Evolutionary conservation across 2,888 invertebrate species (phyloP).

Genomic region (Zaprionus obscuricornis): DNA sequence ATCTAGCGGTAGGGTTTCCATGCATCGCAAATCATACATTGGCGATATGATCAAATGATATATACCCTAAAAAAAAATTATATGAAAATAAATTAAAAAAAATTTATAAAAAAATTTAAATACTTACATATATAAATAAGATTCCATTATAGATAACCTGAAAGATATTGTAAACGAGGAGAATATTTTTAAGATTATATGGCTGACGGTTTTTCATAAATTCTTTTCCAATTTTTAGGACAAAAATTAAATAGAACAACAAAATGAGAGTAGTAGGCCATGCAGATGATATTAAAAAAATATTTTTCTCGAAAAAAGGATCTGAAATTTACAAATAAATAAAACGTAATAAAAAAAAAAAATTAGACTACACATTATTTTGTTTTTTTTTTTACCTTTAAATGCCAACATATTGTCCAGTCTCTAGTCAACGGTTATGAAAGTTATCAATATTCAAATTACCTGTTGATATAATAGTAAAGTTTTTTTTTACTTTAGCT

Average conservation of each 20-base stretch:
- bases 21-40: conserved; percentile 34
- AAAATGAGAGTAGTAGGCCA: conserved; percentile 87
- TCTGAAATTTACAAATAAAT: too few relatives aligned
- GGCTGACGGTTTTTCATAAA: conserved; percentile 90
- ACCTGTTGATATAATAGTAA: too few relatives aligned
- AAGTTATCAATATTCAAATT: too few relatives aligned
- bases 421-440: too few relatives aligned
- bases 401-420: too few relatives aligned
- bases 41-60: conserved; percentile 25
- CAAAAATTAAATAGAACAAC: conserved; percentile 88
- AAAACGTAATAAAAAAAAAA: too few relatives aligned
- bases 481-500: too few relatives aligned
- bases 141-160: conserved; percentile 93
- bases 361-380: too few relatives aligned
- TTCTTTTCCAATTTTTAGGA: conserved; percentile 88
- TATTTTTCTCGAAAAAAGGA: too few relatives aligned
- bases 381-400: too few relatives aligned
- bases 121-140: conserved; percentile 83
- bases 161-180: conserved; percentile 91
- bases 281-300: too few relatives aligned
- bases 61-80: conserved; percentile 10
- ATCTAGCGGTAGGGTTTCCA: conserved; percentile 24
- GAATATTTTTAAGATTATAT: conserved; percentile 88
- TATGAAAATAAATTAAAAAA: not conserved
- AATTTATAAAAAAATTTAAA: not conserved